Evolutionary conservation across 2,113 vertebrate genomes (phyloP).

Genomic region (Paracanthobrama guichenoti): DNA sequence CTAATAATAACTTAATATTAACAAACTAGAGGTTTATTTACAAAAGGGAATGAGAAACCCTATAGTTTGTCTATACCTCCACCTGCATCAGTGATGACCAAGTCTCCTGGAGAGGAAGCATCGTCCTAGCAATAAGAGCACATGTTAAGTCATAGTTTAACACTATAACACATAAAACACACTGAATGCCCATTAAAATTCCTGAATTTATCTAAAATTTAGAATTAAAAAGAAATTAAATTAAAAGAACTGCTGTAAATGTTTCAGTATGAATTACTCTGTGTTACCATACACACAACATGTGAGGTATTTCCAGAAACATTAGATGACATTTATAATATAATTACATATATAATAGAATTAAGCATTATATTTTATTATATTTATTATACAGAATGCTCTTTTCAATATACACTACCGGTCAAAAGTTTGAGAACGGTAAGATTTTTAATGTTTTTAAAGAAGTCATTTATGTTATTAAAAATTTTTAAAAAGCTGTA

Average conservation of each 20-base stretch:
- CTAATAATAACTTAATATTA: neutral
- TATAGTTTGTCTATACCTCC: conserved; percentile 66
- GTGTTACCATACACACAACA: neutral
- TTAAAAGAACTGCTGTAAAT: neutral
- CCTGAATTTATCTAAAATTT: neutral
- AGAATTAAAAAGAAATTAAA: neutral
- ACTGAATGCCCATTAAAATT: neutral
- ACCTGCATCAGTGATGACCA: conserved; percentile 89
- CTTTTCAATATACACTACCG: too few species aligned
- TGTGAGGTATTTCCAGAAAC: neutral
- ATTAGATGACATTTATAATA: neutral
- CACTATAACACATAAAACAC: neutral
- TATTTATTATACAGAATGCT: too few species aligned
- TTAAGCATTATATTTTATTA: too few species aligned
- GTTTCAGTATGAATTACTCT: neutral
- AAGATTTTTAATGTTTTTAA: too few species aligned
- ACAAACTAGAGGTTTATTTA: neutral
- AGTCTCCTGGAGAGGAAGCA: conserved; percentile 93
- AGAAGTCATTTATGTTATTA: too few species aligned
- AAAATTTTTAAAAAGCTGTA: too few species aligned
- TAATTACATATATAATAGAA: too few species aligned
- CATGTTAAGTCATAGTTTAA: neutral
- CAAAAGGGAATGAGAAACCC: neutral
- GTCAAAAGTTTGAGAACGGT: too few species aligned
- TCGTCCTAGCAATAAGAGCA: conserved; percentile 79